phyloP scores from a whole-genome alignment of 2,888 invertebrate genomes.

The Eupithecia exiguata region DNA sequence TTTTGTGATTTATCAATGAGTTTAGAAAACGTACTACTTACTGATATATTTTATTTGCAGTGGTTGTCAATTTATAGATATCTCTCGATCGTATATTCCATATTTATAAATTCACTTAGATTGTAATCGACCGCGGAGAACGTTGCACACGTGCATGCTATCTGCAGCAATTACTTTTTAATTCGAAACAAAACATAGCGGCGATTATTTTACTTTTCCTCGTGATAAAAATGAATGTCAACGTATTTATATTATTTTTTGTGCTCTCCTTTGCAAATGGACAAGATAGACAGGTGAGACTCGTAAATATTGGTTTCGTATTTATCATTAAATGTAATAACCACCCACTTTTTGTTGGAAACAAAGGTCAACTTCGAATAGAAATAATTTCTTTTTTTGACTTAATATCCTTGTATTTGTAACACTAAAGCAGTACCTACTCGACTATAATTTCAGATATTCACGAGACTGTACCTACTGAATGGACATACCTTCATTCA shows the following conservation, averaged over 20 bases:
- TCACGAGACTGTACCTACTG: too few relatives aligned
- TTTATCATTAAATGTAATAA: background rate
- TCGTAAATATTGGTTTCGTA: conserved; percentile 11
- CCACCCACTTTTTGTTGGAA: conserved; percentile 35
- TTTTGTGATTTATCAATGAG: too few relatives aligned
- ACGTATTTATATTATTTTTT: conserved; percentile 57
- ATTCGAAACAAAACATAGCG: conserved; percentile 50
- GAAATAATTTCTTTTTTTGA: background rate
- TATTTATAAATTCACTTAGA: background rate
- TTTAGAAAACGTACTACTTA: too few relatives aligned
- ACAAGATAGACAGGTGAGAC: conserved; percentile 70
- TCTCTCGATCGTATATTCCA: background rate
- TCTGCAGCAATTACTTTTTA: conserved; percentile 58
- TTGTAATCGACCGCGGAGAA: background rate
- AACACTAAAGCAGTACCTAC: background rate
- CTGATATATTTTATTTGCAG: too few relatives aligned
- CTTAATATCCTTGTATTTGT: background rate
- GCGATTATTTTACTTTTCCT: conserved; percentile 58
- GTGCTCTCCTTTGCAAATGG: conserved; percentile 57
- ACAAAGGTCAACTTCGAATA: background rate
- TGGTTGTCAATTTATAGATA: background rate
- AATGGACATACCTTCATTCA: background rate
- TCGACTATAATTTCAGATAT: too few relatives aligned
- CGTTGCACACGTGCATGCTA: conserved; percentile 57
- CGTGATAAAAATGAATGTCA: conserved; percentile 62